Evolutionary conservation across 2,797 vertebrate genomes (phyloP).

Genomic region (Gallinago nigripennis): DNA sequence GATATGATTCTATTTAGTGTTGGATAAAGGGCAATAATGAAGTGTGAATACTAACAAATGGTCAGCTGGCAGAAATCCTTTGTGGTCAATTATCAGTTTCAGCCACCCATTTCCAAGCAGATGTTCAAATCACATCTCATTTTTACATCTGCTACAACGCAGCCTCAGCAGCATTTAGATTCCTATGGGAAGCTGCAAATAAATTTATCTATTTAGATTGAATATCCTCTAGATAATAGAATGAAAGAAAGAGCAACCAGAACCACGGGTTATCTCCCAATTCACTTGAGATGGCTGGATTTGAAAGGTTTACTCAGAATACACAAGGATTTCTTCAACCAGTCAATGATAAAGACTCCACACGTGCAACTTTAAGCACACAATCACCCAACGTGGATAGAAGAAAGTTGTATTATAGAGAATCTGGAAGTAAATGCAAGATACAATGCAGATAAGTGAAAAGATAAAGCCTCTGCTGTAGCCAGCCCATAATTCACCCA

Average conservation of each 20-base stretch:
- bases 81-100: conserved; percentile 24
- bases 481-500: not conserved
- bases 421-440: not conserved
- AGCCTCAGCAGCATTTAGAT: not conserved
- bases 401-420: not conserved
- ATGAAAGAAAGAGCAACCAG: not conserved
- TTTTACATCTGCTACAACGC: not conserved
- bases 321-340: not conserved
- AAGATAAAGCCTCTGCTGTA: not conserved
- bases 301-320: not conserved
- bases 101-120: conserved; percentile 31
- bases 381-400: not conserved
- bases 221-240: not conserved
- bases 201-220: not conserved
- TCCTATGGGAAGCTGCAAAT: not conserved
- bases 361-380: not conserved
- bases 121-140: conserved; percentile 23
- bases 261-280: not conserved
- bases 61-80: conserved; percentile 46
- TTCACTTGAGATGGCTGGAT: not conserved
- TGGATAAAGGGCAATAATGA: conserved; percentile 14
- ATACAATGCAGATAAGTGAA: not conserved
- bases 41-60: not conserved
- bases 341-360: not conserved
- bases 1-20: not conserved